Evolutionary conservation across 2,113 vertebrate genomes (phyloP).

Genomic region (Neogobius melanostomus): DNA sequence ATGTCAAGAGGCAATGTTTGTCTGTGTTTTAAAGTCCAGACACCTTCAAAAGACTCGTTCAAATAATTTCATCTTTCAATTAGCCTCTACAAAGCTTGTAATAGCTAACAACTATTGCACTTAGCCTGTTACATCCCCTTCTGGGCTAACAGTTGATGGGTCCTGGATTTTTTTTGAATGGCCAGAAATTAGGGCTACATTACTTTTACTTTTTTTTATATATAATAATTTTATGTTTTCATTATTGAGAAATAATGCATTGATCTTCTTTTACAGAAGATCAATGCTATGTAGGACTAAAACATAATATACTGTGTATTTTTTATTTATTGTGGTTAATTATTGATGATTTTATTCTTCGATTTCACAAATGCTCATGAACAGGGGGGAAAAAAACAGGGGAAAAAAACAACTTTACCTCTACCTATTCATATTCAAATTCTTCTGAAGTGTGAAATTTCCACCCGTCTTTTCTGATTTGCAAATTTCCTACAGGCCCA

Average conservation of each 20-base stretch:
- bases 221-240: no score
- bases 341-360: no score
- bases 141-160: not conserved
- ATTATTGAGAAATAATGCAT: no score
- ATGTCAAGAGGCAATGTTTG: no score
- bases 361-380: not conserved
- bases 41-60: no score
- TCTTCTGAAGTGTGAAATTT: conserved; percentile 2
- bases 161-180: not conserved
- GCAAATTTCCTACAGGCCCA: not conserved
- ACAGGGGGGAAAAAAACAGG: not conserved
- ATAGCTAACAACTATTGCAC: not conserved
- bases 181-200: not conserved
- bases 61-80: no score
- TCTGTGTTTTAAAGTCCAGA: no score
- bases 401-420: not conserved
- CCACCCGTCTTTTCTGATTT: not conserved
- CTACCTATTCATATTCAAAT: not conserved
- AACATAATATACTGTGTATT: no score
- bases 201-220: not conserved
- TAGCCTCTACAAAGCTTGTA: not conserved
- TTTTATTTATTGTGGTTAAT: no score
- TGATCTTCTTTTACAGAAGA: no score
- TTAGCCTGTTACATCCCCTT: not conserved
- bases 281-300: no score